phyloP scores from a whole-genome alignment of 2,797 vertebrate genomes.

The Miichthys miiuy region DNA sequence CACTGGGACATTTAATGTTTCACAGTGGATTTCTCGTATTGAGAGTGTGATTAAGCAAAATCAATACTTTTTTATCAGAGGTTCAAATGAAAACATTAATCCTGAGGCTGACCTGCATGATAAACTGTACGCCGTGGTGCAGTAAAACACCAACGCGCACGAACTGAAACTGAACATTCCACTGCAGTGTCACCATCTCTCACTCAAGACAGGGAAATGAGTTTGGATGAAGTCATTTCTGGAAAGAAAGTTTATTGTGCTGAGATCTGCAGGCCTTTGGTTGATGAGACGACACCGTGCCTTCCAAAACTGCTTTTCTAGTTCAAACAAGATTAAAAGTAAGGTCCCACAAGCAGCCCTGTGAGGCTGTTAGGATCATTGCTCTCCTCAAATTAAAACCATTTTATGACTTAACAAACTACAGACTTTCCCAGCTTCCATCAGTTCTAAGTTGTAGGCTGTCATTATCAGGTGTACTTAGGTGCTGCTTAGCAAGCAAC shows the following conservation, averaged over 20 bases:
- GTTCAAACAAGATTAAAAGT: not conserved
- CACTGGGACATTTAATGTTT: constrained; percentile 62
- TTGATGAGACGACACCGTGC: constrained; percentile 63
- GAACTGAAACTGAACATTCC: constrained; percentile 44
- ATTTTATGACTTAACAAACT: not conserved
- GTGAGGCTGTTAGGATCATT: not conserved
- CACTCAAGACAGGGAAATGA: constrained; percentile 60
- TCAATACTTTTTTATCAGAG: constrained; percentile 74
- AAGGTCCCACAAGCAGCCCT: not conserved
- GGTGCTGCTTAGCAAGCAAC: not conserved
- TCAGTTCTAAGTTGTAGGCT: not conserved
- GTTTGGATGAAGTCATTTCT: constrained; percentile 70
- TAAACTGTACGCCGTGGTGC: constrained; percentile 24
- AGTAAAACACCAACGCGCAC: constrained; percentile 18
- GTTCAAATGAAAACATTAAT: constrained; percentile 72
- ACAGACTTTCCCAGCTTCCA: too few species aligned
- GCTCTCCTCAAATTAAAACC: not conserved
- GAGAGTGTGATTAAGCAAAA: constrained; percentile 71
- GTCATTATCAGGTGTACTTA: not conserved
- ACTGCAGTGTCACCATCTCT: constrained; percentile 54
- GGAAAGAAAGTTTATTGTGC: constrained; percentile 70
- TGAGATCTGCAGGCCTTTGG: constrained; percentile 55
- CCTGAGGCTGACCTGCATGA: constrained; percentile 39
- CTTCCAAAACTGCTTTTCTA: not conserved
- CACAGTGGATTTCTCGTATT: constrained; percentile 59